Percentiles rank a stretch among this genome's conserved stretches.
Evolutionary conservation across 2,113 vertebrate species (phyloP).

Genomic region (Zosterops hypoxanthus): DNA sequence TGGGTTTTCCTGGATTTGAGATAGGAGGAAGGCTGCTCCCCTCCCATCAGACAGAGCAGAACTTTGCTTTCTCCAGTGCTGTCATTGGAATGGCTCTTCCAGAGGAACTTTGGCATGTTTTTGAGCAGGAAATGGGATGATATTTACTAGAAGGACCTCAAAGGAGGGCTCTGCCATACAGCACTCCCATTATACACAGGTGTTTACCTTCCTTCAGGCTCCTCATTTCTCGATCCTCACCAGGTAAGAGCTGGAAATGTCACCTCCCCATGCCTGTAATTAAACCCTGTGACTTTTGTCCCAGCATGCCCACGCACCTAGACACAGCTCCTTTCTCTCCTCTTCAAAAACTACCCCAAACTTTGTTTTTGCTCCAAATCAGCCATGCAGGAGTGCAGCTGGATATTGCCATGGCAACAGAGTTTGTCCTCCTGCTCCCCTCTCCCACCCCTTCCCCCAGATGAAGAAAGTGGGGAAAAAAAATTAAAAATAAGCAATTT

Average conservation of each 20-base stretch:
- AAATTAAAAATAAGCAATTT: constrained; percentile 37
- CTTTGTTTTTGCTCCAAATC: not conserved
- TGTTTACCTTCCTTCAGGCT: not conserved
- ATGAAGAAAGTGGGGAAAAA: not conserved
- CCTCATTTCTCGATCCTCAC: not conserved
- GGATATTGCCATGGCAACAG: not conserved
- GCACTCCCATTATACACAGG: not conserved
- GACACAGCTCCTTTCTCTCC: not conserved
- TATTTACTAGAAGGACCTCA: not conserved
- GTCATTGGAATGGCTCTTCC: not conserved
- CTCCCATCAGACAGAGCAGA: not conserved
- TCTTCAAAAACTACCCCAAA: not conserved
- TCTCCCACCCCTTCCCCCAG: not conserved
- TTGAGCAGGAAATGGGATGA: not conserved
- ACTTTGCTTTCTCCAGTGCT: not conserved
- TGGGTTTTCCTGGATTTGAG: not conserved
- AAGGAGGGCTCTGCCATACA: rapidly evolving
- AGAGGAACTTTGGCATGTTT: not conserved
- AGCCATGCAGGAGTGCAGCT: not conserved
- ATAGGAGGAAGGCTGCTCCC: not conserved
- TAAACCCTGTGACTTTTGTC: not conserved
- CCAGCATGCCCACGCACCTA: not conserved
- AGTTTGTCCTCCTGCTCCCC: not conserved
- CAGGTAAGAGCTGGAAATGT: constrained; percentile 5
- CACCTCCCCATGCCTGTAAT: not conserved